Percentiles rank a stretch among this genome's conserved stretches.
These are phyloP conservation scores for Drosophila micromelanica DNA, from an alignment of 1,140 invertebrate genomes.

Conservation along the genomic window DNA sequence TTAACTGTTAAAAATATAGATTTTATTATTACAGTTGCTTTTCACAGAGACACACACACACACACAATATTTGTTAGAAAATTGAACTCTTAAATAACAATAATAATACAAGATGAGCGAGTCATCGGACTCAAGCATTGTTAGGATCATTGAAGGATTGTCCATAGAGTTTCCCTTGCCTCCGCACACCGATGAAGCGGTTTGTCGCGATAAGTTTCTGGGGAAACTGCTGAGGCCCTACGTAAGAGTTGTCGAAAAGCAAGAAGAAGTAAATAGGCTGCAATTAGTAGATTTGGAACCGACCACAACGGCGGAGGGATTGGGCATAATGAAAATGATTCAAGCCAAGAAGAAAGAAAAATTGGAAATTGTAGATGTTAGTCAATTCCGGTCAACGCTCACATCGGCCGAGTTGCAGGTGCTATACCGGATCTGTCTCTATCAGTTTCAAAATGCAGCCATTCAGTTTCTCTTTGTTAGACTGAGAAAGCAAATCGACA, in stretches of 20 bases:
- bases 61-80: too few relatives aligned
- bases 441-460: constrained; percentile 37
- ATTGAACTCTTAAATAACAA: too few relatives aligned
- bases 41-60: too few relatives aligned
- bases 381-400: neutral
- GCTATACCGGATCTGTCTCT: neutral
- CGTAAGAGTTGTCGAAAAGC: too few relatives aligned
- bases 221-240: neutral
- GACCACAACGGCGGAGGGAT: neutral
- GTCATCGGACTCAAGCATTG: too few relatives aligned
- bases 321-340: constrained; percentile 20
- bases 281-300: too few relatives aligned
- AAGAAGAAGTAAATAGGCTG: too few relatives aligned
- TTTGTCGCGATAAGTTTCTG: constrained; percentile 54
- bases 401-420: neutral
- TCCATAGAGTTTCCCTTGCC: constrained; percentile 47
- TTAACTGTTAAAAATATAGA: too few relatives aligned
- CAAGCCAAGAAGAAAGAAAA: too few relatives aligned
- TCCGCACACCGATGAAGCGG: constrained; percentile 25
- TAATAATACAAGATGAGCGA: too few relatives aligned
- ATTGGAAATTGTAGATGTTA: neutral
- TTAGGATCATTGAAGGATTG: too few relatives aligned
- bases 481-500: constrained; percentile 26
- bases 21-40: too few relatives aligned
- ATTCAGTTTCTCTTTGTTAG: constrained; percentile 43